Evolutionary conservation across 2,888 invertebrate genomes (phyloP), one percentile per base, ranked within the genome.

Genomic region (Pheosia tremula): DNA sequence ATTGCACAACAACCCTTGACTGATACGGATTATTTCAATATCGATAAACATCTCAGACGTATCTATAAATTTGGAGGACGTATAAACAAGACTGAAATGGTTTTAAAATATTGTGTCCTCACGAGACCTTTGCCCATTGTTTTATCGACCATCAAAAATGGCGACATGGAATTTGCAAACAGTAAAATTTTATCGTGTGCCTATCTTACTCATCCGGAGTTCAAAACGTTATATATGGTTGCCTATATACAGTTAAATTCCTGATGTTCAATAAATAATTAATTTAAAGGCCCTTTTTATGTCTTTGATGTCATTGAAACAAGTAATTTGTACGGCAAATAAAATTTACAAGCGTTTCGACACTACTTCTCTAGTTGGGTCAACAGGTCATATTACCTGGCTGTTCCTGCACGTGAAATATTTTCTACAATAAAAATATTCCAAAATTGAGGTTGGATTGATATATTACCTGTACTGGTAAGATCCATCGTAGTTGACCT

Each of bases 401-500:
- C 9, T 47, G 47, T 47, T 8, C 5, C n/a, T n/a, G n/a, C 11
- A 47, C n/a, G 4, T 52, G 8, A 24, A 52, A 36, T 36, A 9
- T 3, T 8, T 3, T 36, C 36, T 52, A 52, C 36, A 5, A n/a
- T 47, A 4, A 11, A 47, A 47, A n/a, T 5, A n/a, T 5, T 47
- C n/a, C n/a, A n/a, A 5, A 47, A 5, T 4, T 47, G n/a, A 4
- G 7, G 47, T n/a, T 47, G 5, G 10, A 9, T 38, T n/a, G 59
- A 56, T 41, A 52, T 59, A 61, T 80, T 84, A 95, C 95, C 95
- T 96, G 84, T 92, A 96, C 85, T 95, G 90, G 79, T 95, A 96
- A 57, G 93, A 92, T 56, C 95, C 95, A 70, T 95, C 95, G 56
- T 87, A 85, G 80, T 94, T 94, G 64, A 94, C 85, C 57, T 94